Evolutionary conservation across 2,888 invertebrate species (phyloP).

Genomic region (Harpalus rubripes): DNA sequence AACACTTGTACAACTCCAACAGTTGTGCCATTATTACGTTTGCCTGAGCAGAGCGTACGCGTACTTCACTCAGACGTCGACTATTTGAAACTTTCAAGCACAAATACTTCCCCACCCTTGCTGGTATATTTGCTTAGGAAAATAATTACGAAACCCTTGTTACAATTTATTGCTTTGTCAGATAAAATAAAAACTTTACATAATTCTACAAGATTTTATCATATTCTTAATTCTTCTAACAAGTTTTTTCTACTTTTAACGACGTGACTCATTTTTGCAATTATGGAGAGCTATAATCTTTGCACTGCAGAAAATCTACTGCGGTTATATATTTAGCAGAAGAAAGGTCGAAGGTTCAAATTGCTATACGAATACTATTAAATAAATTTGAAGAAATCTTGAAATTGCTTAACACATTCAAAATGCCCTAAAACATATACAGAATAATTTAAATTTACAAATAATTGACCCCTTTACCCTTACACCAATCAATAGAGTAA

Average conservation of each 20-base stretch:
- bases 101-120: neutral
- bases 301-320: no score
- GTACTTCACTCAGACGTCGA: slow-evolving; percentile 31
- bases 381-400: no score
- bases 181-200: slow-evolving; percentile 34
- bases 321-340: no score
- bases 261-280: slow-evolving; percentile 11
- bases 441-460: no score
- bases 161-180: slow-evolving; percentile 44
- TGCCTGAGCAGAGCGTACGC: neutral
- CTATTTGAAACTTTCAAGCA: slow-evolving; percentile 35
- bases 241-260: slow-evolving; percentile 39
- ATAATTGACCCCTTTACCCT: no score
- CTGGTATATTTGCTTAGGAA: slow-evolving; percentile 33
- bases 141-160: slow-evolving; percentile 31
- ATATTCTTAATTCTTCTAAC: slow-evolving; percentile 13
- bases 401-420: no score
- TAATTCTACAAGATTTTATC: slow-evolving; percentile 23
- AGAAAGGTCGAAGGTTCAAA: no score
- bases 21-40: slow-evolving; percentile 48
- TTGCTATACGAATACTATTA: no score
- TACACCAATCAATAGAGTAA: no score
- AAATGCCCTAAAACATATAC: no score
- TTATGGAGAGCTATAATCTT: slow-evolving; percentile 5
- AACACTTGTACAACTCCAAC: slow-evolving; percentile 25